Percentiles rank a stretch among this genome's conserved stretches.
phyloP scores from a whole-genome alignment of 2,797 vertebrate species.

The Alectoris magna region DNA sequence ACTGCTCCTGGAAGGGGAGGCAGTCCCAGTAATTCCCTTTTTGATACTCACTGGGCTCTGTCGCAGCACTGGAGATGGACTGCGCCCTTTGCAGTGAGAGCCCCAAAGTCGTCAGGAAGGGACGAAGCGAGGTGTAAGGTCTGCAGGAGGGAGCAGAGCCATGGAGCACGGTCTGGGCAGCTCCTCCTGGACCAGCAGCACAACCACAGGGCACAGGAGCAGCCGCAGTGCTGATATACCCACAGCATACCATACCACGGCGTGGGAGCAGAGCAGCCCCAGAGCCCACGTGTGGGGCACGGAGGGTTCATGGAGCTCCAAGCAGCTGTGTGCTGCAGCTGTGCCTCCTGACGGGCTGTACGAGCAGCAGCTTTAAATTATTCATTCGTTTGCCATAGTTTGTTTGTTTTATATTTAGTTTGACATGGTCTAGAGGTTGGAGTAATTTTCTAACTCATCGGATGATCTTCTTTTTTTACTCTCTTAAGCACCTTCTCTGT shows the following conservation, averaged over 20 bases:
- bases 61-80: accelerated
- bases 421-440: conserved; percentile 50
- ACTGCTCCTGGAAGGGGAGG: background rate
- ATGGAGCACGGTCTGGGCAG: accelerated
- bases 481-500: conserved; percentile 48
- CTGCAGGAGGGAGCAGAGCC: accelerated
- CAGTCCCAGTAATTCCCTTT: accelerated
- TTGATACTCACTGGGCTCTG: background rate
- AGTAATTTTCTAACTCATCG: conserved; percentile 70
- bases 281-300: accelerated
- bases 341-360: background rate
- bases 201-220: accelerated
- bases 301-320: background rate
- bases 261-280: background rate
- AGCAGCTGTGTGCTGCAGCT: background rate
- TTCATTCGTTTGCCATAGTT: conserved; percentile 27
- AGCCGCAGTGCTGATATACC: accelerated
- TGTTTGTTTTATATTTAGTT: conserved; percentile 64
- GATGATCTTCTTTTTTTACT: conserved; percentile 48
- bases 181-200: background rate
- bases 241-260: background rate
- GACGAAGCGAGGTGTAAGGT: accelerated
- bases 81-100: accelerated
- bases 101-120: accelerated
- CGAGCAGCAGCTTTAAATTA: conserved; percentile 38